A percentile compares a stretch with the other conserved stretches of the same genome.
Evolutionary conservation across 2,888 invertebrate species (phyloP).

Genomic region (Frankliniella intonsa): DNA sequence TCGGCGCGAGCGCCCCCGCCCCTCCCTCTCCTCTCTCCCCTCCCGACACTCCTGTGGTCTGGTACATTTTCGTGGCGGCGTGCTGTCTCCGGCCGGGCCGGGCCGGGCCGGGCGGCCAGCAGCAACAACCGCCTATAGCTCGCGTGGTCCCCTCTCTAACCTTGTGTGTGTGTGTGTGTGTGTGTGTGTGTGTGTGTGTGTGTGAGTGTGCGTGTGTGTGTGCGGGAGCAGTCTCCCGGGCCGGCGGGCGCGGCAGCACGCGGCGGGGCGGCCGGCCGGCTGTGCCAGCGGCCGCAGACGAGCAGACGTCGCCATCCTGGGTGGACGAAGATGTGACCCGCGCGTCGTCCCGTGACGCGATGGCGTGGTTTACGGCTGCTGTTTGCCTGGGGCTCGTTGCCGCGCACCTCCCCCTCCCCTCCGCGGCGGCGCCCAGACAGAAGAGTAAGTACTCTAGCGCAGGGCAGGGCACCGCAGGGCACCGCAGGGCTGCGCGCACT

Average conservation of each 20-base stretch:
- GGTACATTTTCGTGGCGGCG: neutral
- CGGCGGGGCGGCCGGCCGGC: neutral
- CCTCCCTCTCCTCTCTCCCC: neutral
- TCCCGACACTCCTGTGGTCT: neutral
- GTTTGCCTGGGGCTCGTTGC: neutral
- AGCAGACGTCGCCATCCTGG: neutral
- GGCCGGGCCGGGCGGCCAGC: neutral
- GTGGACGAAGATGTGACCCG: neutral
- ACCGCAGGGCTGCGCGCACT: neutral
- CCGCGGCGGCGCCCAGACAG: neutral
- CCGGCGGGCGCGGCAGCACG: too few species aligned
- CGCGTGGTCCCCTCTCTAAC: neutral
- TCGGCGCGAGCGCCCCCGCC: neutral
- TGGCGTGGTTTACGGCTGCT: neutral
- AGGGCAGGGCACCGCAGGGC: neutral
- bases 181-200: too few species aligned
- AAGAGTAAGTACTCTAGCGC: neutral
- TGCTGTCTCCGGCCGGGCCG: neutral
- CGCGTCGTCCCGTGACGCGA: neutral
- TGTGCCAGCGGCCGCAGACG: neutral
- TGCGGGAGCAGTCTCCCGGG: too few species aligned
- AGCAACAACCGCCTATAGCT: neutral
- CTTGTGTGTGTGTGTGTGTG: neutral
- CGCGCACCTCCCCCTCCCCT: neutral
- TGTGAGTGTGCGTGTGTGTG: too few species aligned